A percentile compares a stretch with the other conserved stretches of the same genome.
Evolutionary conservation across 2,113 vertebrate species (phyloP).

Genomic region (Tamias sibiricus): DNA sequence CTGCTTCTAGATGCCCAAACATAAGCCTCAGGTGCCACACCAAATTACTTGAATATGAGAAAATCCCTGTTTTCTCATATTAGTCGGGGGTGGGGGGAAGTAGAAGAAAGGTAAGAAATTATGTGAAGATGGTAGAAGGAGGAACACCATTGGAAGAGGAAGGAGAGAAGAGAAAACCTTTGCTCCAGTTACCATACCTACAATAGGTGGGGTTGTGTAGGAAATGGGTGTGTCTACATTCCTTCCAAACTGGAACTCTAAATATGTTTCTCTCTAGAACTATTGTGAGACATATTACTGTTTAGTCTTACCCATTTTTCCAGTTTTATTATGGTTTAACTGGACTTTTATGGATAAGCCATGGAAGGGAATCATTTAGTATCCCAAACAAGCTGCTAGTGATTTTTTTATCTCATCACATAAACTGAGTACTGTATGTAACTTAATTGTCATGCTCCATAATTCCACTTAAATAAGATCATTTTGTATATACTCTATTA

Average conservation of each 20-base stretch:
- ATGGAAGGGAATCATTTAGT: constrained; percentile 51
- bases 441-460: not conserved
- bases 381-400: not conserved
- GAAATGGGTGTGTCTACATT: not conserved
- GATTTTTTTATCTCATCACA: not conserved
- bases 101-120: constrained; percentile 48
- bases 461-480: constrained; percentile 17
- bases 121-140: not conserved
- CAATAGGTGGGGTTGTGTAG: not conserved
- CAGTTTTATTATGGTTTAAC: constrained; percentile 6
- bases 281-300: not conserved
- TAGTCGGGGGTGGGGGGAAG: not conserved
- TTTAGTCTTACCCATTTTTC: constrained; percentile 27
- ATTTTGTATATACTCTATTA: constrained; percentile 17
- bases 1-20: constrained; percentile 42
- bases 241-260: constrained; percentile 24
- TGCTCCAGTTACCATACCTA: not conserved
- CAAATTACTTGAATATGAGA: constrained; percentile 41
- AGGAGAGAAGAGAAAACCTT: not conserved
- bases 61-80: constrained; percentile 44
- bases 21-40: not conserved
- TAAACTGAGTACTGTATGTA: not conserved
- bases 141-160: not conserved
- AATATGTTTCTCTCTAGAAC: constrained; percentile 53
- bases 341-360: constrained; percentile 34